Evolutionary conservation across 2,888 invertebrate species (phyloP).

Genomic region (Heliconius erato): DNA sequence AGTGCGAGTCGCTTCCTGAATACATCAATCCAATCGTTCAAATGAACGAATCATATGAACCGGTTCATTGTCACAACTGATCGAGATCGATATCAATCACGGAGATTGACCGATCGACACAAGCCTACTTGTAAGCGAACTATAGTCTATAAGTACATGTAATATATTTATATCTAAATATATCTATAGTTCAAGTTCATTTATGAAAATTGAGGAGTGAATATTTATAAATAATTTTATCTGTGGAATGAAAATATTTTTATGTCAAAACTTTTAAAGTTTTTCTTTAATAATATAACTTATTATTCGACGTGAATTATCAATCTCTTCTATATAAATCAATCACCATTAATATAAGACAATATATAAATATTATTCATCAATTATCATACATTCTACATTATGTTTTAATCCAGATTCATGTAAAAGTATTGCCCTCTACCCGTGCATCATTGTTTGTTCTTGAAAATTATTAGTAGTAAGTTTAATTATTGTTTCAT

Average conservation of each 20-base stretch:
- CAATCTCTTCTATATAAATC: neutral
- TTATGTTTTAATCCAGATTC: neutral
- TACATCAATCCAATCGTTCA: no score
- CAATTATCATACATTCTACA: neutral
- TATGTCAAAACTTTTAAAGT: neutral
- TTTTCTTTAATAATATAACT: neutral
- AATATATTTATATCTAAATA: neutral
- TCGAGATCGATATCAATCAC: no score
- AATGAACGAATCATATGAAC: no score
- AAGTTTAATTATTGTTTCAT: neutral
- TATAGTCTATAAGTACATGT: neutral
- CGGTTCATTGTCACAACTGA: no score
- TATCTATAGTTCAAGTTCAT: conserved; percentile 4
- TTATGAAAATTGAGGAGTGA: neutral
- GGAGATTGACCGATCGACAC: no score
- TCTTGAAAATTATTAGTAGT: neutral
- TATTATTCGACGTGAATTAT: neutral
- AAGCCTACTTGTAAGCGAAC: conserved; percentile 24
- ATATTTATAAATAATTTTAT: conserved; percentile 12
- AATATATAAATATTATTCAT: neutral
- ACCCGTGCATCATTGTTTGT: neutral
- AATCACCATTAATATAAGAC: neutral
- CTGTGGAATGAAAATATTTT: conserved; percentile 1
- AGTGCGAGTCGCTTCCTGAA: no score
- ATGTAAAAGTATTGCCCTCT: no score